A percentile compares a stretch with the other conserved stretches of the same genome.
Conservation (phyloP, 2,888 invertebrate species). For the Sisyra terminalis region DNA sequence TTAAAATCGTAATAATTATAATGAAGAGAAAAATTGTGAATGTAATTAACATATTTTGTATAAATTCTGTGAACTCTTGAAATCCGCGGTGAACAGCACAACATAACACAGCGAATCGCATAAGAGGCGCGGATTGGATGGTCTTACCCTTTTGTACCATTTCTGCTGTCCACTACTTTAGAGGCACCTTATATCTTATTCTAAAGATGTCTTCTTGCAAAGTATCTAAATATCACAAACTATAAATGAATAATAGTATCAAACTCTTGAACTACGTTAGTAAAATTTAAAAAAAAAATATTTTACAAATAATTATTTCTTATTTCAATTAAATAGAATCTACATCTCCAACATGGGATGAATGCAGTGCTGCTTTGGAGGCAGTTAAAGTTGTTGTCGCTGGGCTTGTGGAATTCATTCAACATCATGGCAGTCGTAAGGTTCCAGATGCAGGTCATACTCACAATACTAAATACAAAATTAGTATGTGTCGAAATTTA, state of each 20-base stretch:
- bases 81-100: too few species aligned
- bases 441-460: constrained; percentile 37
- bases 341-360: constrained; percentile 42
- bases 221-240: neutral
- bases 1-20: too few species aligned
- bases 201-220: too few species aligned
- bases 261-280: neutral
- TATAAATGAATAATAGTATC: neutral
- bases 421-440: constrained; percentile 54
- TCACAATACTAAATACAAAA: constrained; percentile 67
- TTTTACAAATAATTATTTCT: constrained; percentile 2
- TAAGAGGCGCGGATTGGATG: too few species aligned
- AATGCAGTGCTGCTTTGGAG: constrained; percentile 47
- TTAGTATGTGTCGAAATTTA: constrained; percentile 78
- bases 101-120: too few species aligned
- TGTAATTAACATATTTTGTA: too few species aligned
- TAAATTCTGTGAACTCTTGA: too few species aligned
- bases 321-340: constrained; percentile 29
- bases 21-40: too few species aligned
- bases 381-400: constrained; percentile 55
- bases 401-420: constrained; percentile 61
- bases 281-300: too few species aligned
- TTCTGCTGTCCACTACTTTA: too few species aligned
- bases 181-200: too few species aligned
- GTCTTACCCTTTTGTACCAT: too few species aligned